A percentile compares a stretch with the other conserved stretches of the same genome.
phyloP scores from a whole-genome alignment of 2,888 invertebrate genomes.

The Dasysyrphus tricinctus region DNA sequence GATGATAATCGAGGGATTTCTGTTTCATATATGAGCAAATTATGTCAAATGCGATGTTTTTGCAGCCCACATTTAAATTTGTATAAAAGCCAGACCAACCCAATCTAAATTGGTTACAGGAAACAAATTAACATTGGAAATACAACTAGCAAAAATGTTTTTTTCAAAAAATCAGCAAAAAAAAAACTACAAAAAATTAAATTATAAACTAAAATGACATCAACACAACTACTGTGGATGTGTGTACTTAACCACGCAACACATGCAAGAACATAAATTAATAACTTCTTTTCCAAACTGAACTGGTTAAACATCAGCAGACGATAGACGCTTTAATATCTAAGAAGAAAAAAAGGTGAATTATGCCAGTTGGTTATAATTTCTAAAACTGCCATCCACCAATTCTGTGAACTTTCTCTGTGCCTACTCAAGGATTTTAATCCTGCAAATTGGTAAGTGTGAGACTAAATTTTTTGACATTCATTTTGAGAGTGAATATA shows the following conservation, averaged over 20 bases:
- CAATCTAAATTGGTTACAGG: conserved; percentile 64
- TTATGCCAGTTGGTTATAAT: not conserved
- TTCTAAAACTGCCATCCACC: not conserved
- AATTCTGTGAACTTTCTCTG: not conserved
- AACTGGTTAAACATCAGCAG: conserved; percentile 19
- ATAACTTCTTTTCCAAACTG: conserved; percentile 32
- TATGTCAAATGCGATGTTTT: conserved; percentile 37
- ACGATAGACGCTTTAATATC: not conserved
- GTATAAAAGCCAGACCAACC: conserved; percentile 41
- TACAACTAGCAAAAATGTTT: conserved; percentile 14
- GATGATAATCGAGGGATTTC: conserved; percentile 12
- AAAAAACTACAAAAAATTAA: conserved; percentile 4
- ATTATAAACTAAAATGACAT: conserved; percentile 45
- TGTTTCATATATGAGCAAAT: conserved; percentile 23
- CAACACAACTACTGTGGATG: conserved; percentile 62
- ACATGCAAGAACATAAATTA: conserved; percentile 65
- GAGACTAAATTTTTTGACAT: too few relatives aligned
- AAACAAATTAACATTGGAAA: conserved; percentile 49
- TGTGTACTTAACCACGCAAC: conserved; percentile 54
- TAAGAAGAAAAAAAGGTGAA: not conserved
- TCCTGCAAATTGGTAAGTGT: too few relatives aligned
- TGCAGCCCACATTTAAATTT: not conserved
- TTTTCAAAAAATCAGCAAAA: not conserved
- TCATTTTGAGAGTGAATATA: too few relatives aligned
- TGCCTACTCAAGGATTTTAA: too few relatives aligned